Percentiles rank a stretch among this genome's conserved stretches.
Conservation (phyloP, 2,797 vertebrate species). For the Odontamblyopus rebecca region DNA sequence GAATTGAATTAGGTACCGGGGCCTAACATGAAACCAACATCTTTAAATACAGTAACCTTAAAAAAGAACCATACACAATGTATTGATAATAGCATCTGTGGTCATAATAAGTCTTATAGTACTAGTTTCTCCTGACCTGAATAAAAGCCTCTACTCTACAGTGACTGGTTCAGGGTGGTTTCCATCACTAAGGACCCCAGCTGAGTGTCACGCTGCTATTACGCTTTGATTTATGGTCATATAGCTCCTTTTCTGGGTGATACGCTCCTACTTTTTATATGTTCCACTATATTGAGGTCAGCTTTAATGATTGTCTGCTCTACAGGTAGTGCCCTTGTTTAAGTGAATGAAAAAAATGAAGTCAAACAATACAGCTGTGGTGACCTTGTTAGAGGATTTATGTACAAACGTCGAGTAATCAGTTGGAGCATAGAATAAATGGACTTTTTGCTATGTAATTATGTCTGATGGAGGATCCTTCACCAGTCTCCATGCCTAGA, state of each 20-base stretch:
- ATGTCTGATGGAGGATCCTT: too few species aligned
- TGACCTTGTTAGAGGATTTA: slow-evolving; percentile 4
- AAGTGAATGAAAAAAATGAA: not conserved
- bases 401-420: not conserved
- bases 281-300: slow-evolving; percentile 9
- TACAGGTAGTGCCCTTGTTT: slow-evolving; percentile 10
- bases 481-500: too few species aligned
- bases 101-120: not conserved
- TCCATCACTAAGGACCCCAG: slow-evolving; percentile 10
- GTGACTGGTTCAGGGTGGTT: slow-evolving; percentile 6
- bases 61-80: not conserved
- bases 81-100: not conserved
- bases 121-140: slow-evolving; percentile 1
- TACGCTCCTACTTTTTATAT: not conserved
- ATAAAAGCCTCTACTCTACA: not conserved
- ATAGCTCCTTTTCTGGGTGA: slow-evolving; percentile 2
- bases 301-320: slow-evolving; percentile 6
- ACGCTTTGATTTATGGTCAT: slow-evolving; percentile 8
- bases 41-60: not conserved
- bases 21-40: not conserved
- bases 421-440: not conserved
- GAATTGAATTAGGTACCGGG: not conserved
- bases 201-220: slow-evolving; percentile 6
- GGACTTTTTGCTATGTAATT: too few species aligned
- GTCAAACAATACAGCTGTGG: not conserved